Evolutionary conservation across 2,113 vertebrate genomes (phyloP).

Genomic region (Gobiocypris rarus): DNA sequence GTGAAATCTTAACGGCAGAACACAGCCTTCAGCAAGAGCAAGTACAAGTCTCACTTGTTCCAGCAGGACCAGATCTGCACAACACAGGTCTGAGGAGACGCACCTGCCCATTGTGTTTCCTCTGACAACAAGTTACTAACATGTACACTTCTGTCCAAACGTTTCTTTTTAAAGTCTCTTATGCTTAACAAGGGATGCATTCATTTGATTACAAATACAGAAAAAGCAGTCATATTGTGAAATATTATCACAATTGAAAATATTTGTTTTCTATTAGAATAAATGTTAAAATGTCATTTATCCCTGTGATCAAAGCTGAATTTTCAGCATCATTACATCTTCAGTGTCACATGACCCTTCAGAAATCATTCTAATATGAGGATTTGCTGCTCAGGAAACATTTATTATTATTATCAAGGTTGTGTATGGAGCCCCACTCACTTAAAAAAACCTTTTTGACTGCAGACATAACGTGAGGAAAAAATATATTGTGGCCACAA

Average conservation of each 20-base stretch:
- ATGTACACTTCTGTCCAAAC: background rate
- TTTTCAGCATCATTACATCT: background rate
- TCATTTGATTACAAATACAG: background rate
- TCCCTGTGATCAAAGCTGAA: background rate
- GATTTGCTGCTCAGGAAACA: background rate
- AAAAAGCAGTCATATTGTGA: background rate
- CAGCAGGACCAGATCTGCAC: background rate
- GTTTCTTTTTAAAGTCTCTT: background rate
- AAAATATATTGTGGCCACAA: too few relatives aligned
- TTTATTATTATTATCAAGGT: background rate
- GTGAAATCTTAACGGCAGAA: background rate
- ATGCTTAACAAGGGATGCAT: background rate
- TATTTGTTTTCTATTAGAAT: background rate
- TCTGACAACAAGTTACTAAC: background rate
- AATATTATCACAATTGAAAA: background rate
- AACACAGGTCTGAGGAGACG: background rate
- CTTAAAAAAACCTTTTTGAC: too few relatives aligned
- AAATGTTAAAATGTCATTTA: background rate
- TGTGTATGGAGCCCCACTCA: too few relatives aligned
- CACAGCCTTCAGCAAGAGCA: background rate
- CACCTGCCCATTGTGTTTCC: background rate
- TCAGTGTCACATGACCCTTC: background rate
- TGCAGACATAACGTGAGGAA: too few relatives aligned
- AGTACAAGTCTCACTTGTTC: background rate
- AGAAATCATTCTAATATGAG: background rate